Evolutionary conservation across 1,140 invertebrate genomes (phyloP), one percentile per base, ranked within the genome.

Genomic region (Archivesica marissinica): DNA sequence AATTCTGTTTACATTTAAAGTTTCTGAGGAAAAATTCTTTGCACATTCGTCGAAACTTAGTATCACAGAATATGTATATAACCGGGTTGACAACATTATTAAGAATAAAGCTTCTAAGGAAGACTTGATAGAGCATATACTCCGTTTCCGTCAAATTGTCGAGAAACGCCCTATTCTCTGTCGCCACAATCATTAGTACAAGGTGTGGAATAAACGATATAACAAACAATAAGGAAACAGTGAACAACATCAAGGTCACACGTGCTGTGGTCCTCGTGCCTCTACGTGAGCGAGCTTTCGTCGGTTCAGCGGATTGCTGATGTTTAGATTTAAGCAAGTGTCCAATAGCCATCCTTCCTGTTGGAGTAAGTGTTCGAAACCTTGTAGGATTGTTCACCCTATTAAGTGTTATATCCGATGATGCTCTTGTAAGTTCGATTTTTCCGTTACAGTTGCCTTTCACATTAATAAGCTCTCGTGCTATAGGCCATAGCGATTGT

Each of bases 161-260:
- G 30, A 83, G 39, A 47, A 83, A 83, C 20, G 15, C 28, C 7
- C 61, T 41, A 23, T 47, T n/a, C 6, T 74, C 17, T 17, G 23
- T n/a, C 2, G 66, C 52, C 2, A 75, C 38, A 20, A 83, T 74
- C 68, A 83, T 83, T 1, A 83, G 30, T 17, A 44, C 59, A 15
- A 85, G 72, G 20, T 85, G 82, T 30, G 82, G 74, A 35, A 76
- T 52, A 50, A 83, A 83, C 13, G 80, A 20, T 9, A 83, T 2
- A n/a, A 25, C 52, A 50, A 83, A 83, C 20, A 64, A 25, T 15
- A 83, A 28, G n/a, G 80, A 75, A 15, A 83, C 70, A 7, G 54
- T 54, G 38, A 83, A 83, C n/a, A 83, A 50, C 80, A 83, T 83
- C 0, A 83, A 6, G 9, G 80, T 83, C 64, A 83, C 80, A 15